Conservation (phyloP, 2,113 vertebrate genomes). For the Zosterops lateralis region DNA sequence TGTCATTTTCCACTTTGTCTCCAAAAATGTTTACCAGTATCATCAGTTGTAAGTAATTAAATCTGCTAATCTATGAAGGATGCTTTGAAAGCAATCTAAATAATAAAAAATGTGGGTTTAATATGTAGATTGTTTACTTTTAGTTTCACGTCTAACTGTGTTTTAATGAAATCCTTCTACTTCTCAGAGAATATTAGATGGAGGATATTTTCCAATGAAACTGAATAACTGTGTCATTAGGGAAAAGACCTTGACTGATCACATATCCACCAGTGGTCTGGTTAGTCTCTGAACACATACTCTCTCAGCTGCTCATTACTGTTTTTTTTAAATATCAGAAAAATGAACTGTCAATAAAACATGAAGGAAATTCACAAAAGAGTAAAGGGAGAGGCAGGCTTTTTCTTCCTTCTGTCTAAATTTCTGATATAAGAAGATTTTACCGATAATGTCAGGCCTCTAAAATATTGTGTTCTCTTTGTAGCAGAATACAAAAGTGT, state of each 20-base stretch:
- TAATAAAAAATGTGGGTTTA: neutral
- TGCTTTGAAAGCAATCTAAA: neutral
- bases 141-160: neutral
- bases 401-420: neutral
- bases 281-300: neutral
- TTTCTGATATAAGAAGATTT: neutral
- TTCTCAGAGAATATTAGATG: neutral
- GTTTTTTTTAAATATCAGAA: neutral
- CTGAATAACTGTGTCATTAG: neutral
- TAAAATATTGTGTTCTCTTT: neutral
- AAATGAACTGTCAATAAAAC: neutral
- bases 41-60: conserved; percentile 15
- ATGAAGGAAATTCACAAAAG: neutral
- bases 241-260: neutral
- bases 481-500: neutral
- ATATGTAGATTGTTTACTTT: neutral
- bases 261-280: neutral
- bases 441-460: neutral
- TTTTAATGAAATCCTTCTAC: neutral
- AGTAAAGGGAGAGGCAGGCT: rapidly evolving
- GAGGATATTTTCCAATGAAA: neutral
- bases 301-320: neutral
- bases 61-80: neutral
- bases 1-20: conserved; percentile 47
- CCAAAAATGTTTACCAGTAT: conserved; percentile 18